A percentile compares a stretch with the other conserved stretches of the same genome.
Evolutionary conservation across 1,140 invertebrate genomes (phyloP).

Genomic region (Leptinotarsa lineolata): DNA sequence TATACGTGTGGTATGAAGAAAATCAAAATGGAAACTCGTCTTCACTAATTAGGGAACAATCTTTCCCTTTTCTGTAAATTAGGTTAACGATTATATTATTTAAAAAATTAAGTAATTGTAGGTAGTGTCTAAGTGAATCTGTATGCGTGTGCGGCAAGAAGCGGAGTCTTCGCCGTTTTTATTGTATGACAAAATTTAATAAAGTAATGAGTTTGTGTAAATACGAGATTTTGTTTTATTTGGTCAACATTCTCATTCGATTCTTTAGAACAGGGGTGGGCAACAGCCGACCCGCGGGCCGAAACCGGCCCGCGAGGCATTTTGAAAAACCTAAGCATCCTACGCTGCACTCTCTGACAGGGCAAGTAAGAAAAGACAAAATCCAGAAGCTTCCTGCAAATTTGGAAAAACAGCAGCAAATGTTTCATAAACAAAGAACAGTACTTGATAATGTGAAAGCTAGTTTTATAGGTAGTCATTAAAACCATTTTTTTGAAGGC

Average conservation of each 20-base stretch:
- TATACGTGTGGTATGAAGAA: background rate
- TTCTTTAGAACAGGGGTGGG: background rate
- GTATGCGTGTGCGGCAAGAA: slow-evolving; percentile 26
- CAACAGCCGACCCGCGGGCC: too few species aligned
- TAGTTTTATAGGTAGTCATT: too few species aligned
- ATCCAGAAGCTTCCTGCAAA: too few species aligned
- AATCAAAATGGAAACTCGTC: slow-evolving; percentile 10
- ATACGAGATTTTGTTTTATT: slow-evolving; percentile 15
- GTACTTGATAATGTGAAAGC: too few species aligned
- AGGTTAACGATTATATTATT: background rate
- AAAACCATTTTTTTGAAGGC: too few species aligned
- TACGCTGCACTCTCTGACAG: too few species aligned
- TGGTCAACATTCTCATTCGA: too few species aligned
- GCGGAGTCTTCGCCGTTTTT: slow-evolving; percentile 31
- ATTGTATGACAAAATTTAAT: slow-evolving; percentile 37
- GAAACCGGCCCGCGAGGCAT: too few species aligned
- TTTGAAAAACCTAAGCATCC: too few species aligned
- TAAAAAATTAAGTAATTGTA: background rate
- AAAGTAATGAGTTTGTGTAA: slow-evolving; percentile 37
- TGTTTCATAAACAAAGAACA: too few species aligned
- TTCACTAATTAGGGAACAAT: slow-evolving; percentile 2
- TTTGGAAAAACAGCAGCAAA: too few species aligned
- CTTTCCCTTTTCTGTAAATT: background rate
- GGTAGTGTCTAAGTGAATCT: slow-evolving; percentile 35
- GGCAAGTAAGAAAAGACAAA: too few species aligned